A percentile compares a stretch with the other conserved stretches of the same genome.
phyloP scores from a whole-genome alignment of 2,888 invertebrate species.

The Sarcophaga rosellei region DNA sequence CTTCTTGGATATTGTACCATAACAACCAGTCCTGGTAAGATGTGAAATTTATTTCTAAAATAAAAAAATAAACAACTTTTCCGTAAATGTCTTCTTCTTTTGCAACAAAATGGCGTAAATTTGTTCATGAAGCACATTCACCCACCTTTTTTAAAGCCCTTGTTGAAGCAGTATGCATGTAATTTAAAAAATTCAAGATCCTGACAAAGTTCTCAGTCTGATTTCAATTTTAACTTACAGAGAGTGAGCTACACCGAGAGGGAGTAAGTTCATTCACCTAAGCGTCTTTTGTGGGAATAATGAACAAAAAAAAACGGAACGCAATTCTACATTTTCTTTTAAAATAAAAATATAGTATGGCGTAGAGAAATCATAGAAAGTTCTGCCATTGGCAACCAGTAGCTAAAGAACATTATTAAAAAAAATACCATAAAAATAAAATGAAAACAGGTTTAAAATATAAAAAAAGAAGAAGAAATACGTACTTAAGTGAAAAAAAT shows the following conservation, averaged over 20 bases:
- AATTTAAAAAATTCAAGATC: constrained; percentile 40
- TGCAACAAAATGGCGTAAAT: neutral
- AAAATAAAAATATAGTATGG: constrained; percentile 47
- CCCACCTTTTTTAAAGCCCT: neutral
- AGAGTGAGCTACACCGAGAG: constrained; percentile 22
- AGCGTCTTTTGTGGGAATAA: constrained; percentile 41
- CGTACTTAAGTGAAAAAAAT: constrained; percentile 48
- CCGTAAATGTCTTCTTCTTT: no score
- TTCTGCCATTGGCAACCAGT: constrained; percentile 47
- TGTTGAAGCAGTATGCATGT: neutral
- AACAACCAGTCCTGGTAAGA: no score
- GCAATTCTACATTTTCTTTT: constrained; percentile 24
- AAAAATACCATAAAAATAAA: constrained; percentile 55
- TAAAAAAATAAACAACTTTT: no score
- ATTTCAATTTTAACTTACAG: neutral
- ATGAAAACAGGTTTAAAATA: constrained; percentile 62
- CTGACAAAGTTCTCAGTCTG: constrained; percentile 15
- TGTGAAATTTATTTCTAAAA: no score
- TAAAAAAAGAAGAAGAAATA: constrained; percentile 32
- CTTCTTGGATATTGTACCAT: no score
- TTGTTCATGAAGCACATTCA: no score
- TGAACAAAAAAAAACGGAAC: neutral
- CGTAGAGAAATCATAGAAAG: constrained; percentile 61
- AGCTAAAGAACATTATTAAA: constrained; percentile 25
- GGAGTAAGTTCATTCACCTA: constrained; percentile 54